Conservation (phyloP, 1,140 invertebrate genomes). For the Pachypeltis micranthus region DNA sequence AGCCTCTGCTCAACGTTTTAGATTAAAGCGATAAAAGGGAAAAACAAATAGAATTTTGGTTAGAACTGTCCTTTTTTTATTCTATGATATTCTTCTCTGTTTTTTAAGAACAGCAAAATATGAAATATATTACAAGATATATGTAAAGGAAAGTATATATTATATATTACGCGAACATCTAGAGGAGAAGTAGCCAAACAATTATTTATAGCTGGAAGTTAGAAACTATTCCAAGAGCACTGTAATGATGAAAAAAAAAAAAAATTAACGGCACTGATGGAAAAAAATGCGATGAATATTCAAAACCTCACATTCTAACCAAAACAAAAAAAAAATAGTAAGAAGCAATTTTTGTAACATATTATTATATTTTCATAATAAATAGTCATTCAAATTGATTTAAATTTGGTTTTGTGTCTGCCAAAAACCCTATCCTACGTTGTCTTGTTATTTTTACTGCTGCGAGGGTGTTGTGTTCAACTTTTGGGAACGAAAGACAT, state of each 20-base stretch:
- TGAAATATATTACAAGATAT: neutral
- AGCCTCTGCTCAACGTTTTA: constrained; percentile 20
- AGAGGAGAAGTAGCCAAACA: constrained; percentile 5
- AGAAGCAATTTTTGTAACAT: constrained; percentile 27
- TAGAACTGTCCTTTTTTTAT: constrained; percentile 19
- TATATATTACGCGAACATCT: constrained; percentile 10
- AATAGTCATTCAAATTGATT: constrained; percentile 22
- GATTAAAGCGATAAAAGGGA: too few species aligned
- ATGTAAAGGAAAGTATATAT: constrained; percentile 17
- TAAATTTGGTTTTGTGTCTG: neutral
- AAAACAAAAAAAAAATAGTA: constrained; percentile 21
- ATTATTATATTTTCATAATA: constrained; percentile 29
- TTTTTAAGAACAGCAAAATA: constrained; percentile 6
- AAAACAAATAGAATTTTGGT: constrained; percentile 11
- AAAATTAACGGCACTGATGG: constrained; percentile 18
- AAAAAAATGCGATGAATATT: constrained; percentile 9
- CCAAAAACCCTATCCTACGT: neutral
- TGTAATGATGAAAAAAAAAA: constrained; percentile 13
- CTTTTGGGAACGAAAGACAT: too few species aligned
- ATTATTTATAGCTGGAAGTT: constrained; percentile 16
- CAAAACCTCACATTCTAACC: constrained; percentile 20
- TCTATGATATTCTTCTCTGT: constrained; percentile 20
- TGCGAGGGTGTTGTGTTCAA: too few species aligned
- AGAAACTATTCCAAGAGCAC: constrained; percentile 15
- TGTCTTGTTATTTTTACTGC: neutral